phyloP scores from a whole-genome alignment of 2,113 vertebrate species.

The Cyprinodon tularosa region DNA sequence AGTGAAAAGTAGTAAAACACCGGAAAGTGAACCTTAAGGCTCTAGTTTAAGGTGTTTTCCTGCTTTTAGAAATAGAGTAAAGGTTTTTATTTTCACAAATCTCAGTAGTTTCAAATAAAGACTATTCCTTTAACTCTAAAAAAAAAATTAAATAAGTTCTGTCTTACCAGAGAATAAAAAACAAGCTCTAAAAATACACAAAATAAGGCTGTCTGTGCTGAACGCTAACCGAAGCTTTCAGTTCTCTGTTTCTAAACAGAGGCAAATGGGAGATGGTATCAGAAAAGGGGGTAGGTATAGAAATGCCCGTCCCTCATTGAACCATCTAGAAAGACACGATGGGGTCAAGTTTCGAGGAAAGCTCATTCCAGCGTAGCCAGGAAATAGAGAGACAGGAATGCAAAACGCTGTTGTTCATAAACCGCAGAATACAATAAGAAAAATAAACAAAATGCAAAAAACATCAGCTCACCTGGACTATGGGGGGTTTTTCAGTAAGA shows the following conservation, averaged over 20 bases:
- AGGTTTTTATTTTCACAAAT: not conserved
- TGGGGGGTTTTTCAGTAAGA: conserved; percentile 13
- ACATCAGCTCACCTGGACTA: conserved; percentile 18
- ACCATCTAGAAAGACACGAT: conserved; percentile 26
- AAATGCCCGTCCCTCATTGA: conserved; percentile 5
- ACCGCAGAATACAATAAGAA: conserved; percentile 16
- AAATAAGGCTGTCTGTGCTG: conserved; percentile 8
- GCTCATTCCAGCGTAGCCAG: conserved; percentile 9
- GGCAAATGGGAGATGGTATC: conserved; percentile 3
- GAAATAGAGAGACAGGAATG: conserved; percentile 31
- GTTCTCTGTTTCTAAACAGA: conserved; percentile 41
- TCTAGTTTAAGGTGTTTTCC: not conserved
- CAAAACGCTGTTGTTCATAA: conserved; percentile 36
- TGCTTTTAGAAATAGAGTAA: not conserved
- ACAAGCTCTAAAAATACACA: conserved; percentile 35
- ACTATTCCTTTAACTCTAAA: not conserved
- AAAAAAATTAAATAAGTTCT: conserved; percentile 17
- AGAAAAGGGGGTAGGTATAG: conserved; percentile 14
- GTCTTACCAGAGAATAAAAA: conserved; percentile 18
- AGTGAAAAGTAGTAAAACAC: not conserved
- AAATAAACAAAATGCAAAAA: conserved; percentile 28
- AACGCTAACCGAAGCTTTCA: conserved; percentile 30
- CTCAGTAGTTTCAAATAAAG: not conserved
- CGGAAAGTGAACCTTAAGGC: not conserved
- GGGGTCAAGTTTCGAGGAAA: conserved; percentile 24